phyloP scores from a whole-genome alignment of 2,797 vertebrate species.

The Tragelaphus eurycerus region DNA sequence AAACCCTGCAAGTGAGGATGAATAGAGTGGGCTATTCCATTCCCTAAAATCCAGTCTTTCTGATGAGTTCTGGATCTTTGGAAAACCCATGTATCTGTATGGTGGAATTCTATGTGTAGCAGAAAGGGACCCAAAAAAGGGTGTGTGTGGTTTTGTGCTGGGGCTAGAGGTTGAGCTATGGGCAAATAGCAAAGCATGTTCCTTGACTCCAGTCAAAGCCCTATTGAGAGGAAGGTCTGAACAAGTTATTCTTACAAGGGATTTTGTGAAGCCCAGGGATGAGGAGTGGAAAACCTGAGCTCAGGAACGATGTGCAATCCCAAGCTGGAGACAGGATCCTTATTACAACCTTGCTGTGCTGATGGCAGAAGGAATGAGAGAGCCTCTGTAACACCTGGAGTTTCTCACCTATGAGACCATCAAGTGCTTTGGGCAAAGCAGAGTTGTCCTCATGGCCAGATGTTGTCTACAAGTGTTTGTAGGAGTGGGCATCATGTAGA shows the following conservation, averaged over 20 bases:
- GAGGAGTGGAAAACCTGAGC: neutral
- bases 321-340: neutral
- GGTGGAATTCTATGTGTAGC: neutral
- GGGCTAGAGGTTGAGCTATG: neutral
- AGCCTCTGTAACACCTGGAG: neutral
- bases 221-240: neutral
- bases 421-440: neutral
- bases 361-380: neutral
- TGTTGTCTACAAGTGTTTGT: neutral
- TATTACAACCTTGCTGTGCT: neutral
- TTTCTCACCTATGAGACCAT: neutral
- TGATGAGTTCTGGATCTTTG: neutral
- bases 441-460: neutral
- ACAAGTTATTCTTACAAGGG: neutral
- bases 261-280: neutral
- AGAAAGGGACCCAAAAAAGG: neutral
- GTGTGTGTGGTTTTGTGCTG: rapidly evolving
- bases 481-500: neutral
- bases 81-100: neutral
- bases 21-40: neutral
- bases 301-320: neutral
- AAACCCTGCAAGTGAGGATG: neutral
- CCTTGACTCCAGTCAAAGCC: neutral
- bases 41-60: neutral
- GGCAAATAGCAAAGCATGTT: neutral